Evolutionary conservation across 35 echinoderm and acorn worm genomes (phyloP).

Genomic region (Apostichopus japonicus): DNA sequence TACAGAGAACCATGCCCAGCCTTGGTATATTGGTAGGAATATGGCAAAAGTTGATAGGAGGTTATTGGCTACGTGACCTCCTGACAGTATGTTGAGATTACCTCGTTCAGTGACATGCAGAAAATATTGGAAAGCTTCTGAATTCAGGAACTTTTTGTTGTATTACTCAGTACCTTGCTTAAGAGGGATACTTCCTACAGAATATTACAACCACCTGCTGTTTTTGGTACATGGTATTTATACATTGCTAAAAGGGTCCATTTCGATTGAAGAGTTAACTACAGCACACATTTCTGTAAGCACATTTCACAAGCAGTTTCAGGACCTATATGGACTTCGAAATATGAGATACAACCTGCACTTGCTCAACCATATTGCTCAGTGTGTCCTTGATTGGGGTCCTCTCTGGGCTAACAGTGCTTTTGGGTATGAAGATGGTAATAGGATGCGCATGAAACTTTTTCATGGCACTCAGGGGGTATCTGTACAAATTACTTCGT

Average conservation of each 20-base stretch:
- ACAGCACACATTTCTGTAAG: background rate
- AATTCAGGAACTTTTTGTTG: slow-evolving; percentile 59
- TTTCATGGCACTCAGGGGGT: slow-evolving; percentile 45
- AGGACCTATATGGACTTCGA: slow-evolving; percentile 23
- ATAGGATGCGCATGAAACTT: slow-evolving; percentile 17
- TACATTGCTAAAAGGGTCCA: slow-evolving; percentile 19
- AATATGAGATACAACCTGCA: slow-evolving; percentile 52
- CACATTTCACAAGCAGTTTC: slow-evolving; percentile 6
- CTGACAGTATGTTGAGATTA: slow-evolving; percentile 32
- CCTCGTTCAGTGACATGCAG: slow-evolving; percentile 42
- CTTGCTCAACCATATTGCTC: slow-evolving; percentile 21
- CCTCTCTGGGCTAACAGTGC: slow-evolving; percentile 43
- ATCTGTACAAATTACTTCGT: background rate
- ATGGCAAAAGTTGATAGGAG: slow-evolving; percentile 14
- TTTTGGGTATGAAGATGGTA: slow-evolving; percentile 36
- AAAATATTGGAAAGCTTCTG: slow-evolving; percentile 67
- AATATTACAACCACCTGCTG: slow-evolving; percentile 38
- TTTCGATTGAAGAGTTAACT: background rate
- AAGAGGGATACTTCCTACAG: background rate
- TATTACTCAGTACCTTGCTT: slow-evolving; percentile 45
- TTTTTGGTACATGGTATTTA: slow-evolving; percentile 24
- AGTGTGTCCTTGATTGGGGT: slow-evolving; percentile 36
- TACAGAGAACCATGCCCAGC: slow-evolving; percentile 45
- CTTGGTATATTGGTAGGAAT: slow-evolving; percentile 55
- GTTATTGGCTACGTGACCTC: slow-evolving; percentile 24